These are phyloP conservation scores for Yponomeuta evonymella DNA, from an alignment of 2,888 invertebrate genomes.

Conservation along the genomic window DNA sequence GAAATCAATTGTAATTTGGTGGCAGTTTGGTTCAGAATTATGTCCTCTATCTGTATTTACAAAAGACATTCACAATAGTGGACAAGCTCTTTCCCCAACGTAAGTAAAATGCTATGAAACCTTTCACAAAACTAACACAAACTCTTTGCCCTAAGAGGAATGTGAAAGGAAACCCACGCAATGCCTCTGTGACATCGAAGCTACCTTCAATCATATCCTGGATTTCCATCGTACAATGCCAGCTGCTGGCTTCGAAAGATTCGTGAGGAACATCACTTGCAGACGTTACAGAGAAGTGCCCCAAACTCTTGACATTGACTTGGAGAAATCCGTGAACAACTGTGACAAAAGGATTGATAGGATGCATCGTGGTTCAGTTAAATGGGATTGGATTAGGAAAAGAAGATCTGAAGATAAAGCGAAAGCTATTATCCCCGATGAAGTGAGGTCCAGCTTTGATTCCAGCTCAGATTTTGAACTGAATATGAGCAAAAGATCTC, in stretches of 20 bases:
- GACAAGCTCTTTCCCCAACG: too few relatives aligned
- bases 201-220: constrained; percentile 33
- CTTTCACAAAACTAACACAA: constrained; percentile 22
- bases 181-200: constrained; percentile 40
- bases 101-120: too few relatives aligned
- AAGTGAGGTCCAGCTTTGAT: constrained; percentile 20
- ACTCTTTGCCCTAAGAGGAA: constrained; percentile 55
- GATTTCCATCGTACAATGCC: constrained; percentile 25
- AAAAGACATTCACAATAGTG: too few relatives aligned
- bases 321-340: background rate
- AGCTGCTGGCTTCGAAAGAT: constrained; percentile 30
- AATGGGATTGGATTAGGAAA: constrained; percentile 42
- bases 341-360: constrained; percentile 3
- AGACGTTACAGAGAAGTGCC: constrained; percentile 31
- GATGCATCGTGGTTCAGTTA: background rate
- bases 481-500: too few relatives aligned
- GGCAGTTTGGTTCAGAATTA: too few relatives aligned
- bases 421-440: constrained; percentile 19
- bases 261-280: constrained; percentile 36
- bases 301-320: background rate
- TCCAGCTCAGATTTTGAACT: background rate
- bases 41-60: too few relatives aligned
- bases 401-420: constrained; percentile 29
- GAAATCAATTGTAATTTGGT: too few relatives aligned
- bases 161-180: constrained; percentile 26